Evolutionary conservation across 1,140 invertebrate genomes (phyloP), one percentile per base, ranked within the genome.

Genomic region (Aphelenchoides fujianensis): DNA sequence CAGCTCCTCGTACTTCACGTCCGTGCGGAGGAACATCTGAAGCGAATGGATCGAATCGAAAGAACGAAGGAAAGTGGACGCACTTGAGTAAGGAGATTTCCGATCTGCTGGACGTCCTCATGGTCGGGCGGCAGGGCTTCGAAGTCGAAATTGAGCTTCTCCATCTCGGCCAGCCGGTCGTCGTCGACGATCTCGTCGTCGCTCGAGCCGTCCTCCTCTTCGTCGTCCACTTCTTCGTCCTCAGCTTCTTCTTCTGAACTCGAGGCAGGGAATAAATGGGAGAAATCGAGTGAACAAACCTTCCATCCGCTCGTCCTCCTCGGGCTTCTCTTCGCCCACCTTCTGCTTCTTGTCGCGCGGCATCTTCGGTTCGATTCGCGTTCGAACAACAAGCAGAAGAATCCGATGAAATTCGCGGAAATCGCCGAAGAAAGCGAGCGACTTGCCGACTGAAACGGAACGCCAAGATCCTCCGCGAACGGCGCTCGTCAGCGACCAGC

Each of bases 131-230:
- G 76, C 36, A 77, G 68, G 0, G 76, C 76, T 67, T 78, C 76
- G 69, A 78, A 78, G 36, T 78, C 72, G 37, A 78, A 76, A 53
- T 71, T 70, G 36, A 78, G 30, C 35, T 80, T 75, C 27, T 79
- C 78, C 76, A 80, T 78, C 23, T 57, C 37, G 2, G 63, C 76
- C 3, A 67, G 7, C 19, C 66, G 37, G 41, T 76, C 74, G 9
- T 52, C 34, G 3, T 54, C 53, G 16, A 23, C 30, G 16, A 31
- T 28, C 32, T 64, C 27, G 19, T 72, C 78, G 0, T 67, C 74
- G 23, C 30, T 68, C 3, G 23, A 16, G n/a, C n/a, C n/a, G n/a
- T n/a, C n/a, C 34, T 74, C 70, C 12, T 71, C 23, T 12, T 37
- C 48, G 12, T 74, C 74, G 23, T 30, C 16, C 1, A 30, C 41